A percentile compares a stretch with the other conserved stretches of the same genome.
Evolutionary conservation across 1,140 invertebrate species (phyloP).

Genomic region (Aphelinus atriplicis): DNA sequence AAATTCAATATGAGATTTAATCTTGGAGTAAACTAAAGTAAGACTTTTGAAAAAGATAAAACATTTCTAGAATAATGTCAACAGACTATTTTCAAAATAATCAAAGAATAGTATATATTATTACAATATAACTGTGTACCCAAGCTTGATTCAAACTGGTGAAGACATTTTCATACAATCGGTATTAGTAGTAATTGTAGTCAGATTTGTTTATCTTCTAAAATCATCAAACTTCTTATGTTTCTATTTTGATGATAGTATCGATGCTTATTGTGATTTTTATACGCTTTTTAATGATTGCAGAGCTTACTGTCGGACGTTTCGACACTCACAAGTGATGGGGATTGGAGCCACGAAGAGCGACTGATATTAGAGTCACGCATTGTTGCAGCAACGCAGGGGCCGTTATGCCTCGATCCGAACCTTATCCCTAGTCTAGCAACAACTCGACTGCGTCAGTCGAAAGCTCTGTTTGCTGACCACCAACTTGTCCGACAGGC

Average conservation of each 20-base stretch:
- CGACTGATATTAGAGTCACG: constrained; percentile 82
- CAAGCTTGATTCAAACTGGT: no score
- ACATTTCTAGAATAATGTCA: no score
- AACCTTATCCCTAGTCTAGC: constrained; percentile 81
- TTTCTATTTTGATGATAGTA: not conserved
- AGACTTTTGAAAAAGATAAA: no score
- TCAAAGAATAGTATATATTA: no score
- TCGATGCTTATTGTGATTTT: not conserved
- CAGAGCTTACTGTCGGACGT: constrained; percentile 82
- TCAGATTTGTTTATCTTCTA: no score
- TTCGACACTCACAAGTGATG: constrained; percentile 73
- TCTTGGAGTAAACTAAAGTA: no score
- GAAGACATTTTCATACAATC: no score
- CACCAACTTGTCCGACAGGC: constrained; percentile 79
- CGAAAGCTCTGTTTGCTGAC: constrained; percentile 79
- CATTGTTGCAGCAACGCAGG: constrained; percentile 82
- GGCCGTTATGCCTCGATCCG: constrained; percentile 87
- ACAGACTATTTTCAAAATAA: no score
- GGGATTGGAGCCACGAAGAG: constrained; percentile 82
- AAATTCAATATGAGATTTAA: no score
- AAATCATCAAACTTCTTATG: not conserved
- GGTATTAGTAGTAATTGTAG: no score
- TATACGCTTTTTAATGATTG: not conserved
- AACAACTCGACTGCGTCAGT: constrained; percentile 78
- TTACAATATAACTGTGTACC: no score